Percentiles rank a stretch among this genome's conserved stretches.
These are phyloP conservation scores for Elgonia sp. DNA, from an alignment of 2,888 invertebrate genomes.

Conservation along the genomic window DNA sequence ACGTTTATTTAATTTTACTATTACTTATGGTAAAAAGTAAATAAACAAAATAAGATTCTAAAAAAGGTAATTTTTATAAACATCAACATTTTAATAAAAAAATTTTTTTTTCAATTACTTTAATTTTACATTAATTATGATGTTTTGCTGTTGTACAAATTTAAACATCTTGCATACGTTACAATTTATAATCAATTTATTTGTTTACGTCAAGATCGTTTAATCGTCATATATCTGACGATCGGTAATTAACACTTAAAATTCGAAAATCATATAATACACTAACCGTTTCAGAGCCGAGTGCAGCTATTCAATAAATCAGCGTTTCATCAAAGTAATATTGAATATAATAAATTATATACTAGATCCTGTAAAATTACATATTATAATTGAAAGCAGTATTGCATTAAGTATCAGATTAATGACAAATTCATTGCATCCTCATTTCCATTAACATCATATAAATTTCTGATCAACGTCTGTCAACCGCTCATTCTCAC, in stretches of 20 bases:
- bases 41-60: constrained; percentile 76
- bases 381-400: constrained; percentile 44
- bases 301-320: constrained; percentile 25
- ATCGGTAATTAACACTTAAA: constrained; percentile 84
- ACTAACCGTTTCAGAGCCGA: constrained; percentile 77
- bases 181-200: background rate
- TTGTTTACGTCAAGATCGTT: background rate
- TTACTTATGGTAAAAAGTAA: background rate
- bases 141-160: no score
- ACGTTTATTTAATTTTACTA: no score
- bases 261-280: constrained; percentile 83
- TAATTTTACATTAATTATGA: no score
- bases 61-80: no score
- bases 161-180: background rate
- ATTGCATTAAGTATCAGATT: constrained; percentile 42
- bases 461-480: constrained; percentile 32
- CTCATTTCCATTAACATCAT: constrained; percentile 46
- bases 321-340: constrained; percentile 43
- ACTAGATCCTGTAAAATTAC: constrained; percentile 21
- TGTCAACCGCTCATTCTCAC: constrained; percentile 11
- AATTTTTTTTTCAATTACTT: no score
- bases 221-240: background rate
- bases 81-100: no score
- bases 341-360: constrained; percentile 28
- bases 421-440: constrained; percentile 26